A percentile compares a stretch with the other conserved stretches of the same genome.
Conservation (phyloP, 30 jellyfish, hydroid and myxozoan genomes). For the Hydractinia echinata region DNA sequence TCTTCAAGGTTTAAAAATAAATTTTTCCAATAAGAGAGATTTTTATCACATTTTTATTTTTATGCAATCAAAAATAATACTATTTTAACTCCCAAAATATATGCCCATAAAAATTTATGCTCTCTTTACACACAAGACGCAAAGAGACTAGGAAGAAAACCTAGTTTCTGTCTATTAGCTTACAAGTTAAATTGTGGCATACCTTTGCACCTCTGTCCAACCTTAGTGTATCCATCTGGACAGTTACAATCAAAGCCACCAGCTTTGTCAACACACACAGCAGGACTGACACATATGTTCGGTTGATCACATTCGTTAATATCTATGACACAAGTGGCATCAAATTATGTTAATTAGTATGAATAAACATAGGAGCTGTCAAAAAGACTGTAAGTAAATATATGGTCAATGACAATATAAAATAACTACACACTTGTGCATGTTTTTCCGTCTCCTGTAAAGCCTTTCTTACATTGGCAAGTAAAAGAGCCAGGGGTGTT, state of each 20-base stretch:
- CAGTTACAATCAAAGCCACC: slow-evolving; percentile 21
- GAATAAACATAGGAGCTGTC: neutral
- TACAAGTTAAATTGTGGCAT: too few relatives aligned
- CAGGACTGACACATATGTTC: neutral
- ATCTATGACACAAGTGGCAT: neutral
- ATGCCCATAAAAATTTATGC: too few relatives aligned
- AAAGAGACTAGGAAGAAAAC: too few relatives aligned
- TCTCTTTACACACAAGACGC: too few relatives aligned
- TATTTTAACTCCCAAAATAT: too few relatives aligned
- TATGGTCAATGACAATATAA: neutral
- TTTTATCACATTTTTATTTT: too few relatives aligned
- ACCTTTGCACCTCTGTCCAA: neutral
- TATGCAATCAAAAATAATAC: too few relatives aligned
- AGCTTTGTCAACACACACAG: neutral
- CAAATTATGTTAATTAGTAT: neutral
- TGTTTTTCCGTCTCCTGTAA: slow-evolving; percentile 5
- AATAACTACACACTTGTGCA: neutral
- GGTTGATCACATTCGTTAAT: slow-evolving; percentile 23
- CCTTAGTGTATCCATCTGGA: slow-evolving; percentile 8
- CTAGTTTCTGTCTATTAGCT: too few relatives aligned
- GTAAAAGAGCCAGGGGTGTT: slow-evolving; percentile 6
- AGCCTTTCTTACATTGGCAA: neutral
- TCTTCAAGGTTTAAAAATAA: too few relatives aligned
- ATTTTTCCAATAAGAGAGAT: too few relatives aligned
- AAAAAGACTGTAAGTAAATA: neutral